Evolutionary conservation across 1,140 invertebrate genomes (phyloP).

Genomic region (Theocolax elegans): DNA sequence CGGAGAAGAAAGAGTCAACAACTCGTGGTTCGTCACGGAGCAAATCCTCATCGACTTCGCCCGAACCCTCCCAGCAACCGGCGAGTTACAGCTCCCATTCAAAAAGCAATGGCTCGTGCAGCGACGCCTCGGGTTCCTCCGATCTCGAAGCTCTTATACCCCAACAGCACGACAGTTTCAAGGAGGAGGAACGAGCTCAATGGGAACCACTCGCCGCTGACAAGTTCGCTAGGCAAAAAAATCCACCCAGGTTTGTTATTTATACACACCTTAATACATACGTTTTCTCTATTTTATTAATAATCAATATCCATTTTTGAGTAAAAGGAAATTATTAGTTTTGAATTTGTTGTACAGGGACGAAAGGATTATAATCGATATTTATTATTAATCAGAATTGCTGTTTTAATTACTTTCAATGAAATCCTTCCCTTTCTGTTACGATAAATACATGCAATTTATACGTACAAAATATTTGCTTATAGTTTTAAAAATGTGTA

Average conservation of each 20-base stretch:
- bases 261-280: too few relatives aligned
- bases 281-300: too few relatives aligned
- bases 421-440: too few relatives aligned
- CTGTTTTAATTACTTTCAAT: too few relatives aligned
- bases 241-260: conserved; percentile 60
- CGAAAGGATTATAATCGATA: too few relatives aligned
- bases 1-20: conserved; percentile 37
- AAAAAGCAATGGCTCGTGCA: conserved; percentile 66
- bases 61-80: background rate
- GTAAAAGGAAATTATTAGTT: too few relatives aligned
- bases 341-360: too few relatives aligned
- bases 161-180: conserved; percentile 62
- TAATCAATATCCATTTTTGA: too few relatives aligned
- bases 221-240: conserved; percentile 63
- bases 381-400: too few relatives aligned
- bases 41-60: conserved; percentile 15
- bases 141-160: conserved; percentile 66
- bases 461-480: too few relatives aligned
- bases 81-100: conserved; percentile 47
- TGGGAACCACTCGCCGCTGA: conserved; percentile 69
- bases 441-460: too few relatives aligned
- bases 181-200: conserved; percentile 68
- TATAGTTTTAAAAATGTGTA: too few relatives aligned
- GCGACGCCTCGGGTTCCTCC: conserved; percentile 63
- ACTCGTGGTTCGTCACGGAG: background rate